A percentile compares a stretch with the other conserved stretches of the same genome.
Evolutionary conservation across 2,113 vertebrate genomes (phyloP).

Genomic region (Phyllostomus hastatus): DNA sequence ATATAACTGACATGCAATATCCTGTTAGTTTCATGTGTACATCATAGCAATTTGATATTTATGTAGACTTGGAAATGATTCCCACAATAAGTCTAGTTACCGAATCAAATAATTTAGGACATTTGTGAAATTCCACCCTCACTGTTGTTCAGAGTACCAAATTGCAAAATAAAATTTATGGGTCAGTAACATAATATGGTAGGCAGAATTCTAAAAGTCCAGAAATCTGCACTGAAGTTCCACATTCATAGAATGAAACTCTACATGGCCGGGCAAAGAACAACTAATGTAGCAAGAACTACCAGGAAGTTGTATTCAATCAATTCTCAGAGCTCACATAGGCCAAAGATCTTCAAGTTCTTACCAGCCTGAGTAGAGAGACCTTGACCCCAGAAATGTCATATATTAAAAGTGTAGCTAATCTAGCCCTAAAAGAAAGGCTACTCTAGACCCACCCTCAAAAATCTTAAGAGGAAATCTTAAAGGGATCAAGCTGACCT

Average conservation of each 20-base stretch:
- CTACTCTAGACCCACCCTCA: not conserved
- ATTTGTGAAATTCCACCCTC: not conserved
- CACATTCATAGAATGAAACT: not conserved
- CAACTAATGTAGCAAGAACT: not conserved
- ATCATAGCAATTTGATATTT: not conserved
- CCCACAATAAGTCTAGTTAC: not conserved
- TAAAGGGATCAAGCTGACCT: constrained; percentile 5
- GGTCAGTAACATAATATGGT: not conserved
- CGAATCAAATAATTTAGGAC: constrained; percentile 33
- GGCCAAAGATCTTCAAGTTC: not conserved
- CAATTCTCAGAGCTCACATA: not conserved
- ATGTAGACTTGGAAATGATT: not conserved
- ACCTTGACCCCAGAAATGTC: not conserved
- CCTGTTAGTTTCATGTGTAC: not conserved
- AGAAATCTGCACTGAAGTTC: not conserved
- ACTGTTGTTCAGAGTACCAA: not conserved
- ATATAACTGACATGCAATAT: not conserved
- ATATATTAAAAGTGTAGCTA: not conserved
- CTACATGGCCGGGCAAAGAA: not conserved
- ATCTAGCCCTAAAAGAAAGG: not conserved
- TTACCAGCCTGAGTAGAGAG: not conserved
- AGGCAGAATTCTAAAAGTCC: not conserved
- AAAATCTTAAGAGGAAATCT: constrained; percentile 4
- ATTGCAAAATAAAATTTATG: constrained; percentile 16
- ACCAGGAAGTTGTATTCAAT: constrained; percentile 15